phyloP scores from a whole-genome alignment of 1,140 invertebrate species.

The Dendrolimus punctatus region DNA sequence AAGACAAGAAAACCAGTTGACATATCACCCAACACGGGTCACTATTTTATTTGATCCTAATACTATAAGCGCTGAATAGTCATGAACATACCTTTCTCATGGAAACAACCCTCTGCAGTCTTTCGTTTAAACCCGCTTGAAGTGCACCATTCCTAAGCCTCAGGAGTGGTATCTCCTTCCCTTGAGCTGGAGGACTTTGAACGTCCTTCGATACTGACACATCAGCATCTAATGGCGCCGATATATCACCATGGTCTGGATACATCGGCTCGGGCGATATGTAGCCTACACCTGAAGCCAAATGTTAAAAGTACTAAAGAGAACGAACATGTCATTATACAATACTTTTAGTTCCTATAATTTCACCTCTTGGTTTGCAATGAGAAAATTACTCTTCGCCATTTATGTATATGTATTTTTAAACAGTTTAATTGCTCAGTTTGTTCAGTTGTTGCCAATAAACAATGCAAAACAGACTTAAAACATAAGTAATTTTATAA shows the following conservation, averaged over 20 bases:
- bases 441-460: no score
- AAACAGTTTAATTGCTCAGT: no score
- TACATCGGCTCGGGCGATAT: slow-evolving; percentile 80
- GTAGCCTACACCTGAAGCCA: slow-evolving; percentile 64
- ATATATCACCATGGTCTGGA: slow-evolving; percentile 62
- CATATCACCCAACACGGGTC: not conserved
- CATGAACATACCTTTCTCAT: slow-evolving; percentile 60
- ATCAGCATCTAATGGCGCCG: slow-evolving; percentile 63
- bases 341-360: no score
- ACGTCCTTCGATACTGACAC: slow-evolving; percentile 47
- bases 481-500: no score
- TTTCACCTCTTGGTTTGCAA: no score
- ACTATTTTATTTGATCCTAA: not conserved
- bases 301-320: not conserved
- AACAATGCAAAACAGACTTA: no score
- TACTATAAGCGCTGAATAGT: not conserved
- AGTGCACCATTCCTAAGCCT: slow-evolving; percentile 78
- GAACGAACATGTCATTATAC: no score
- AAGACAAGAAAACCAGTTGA: not conserved
- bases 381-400: no score
- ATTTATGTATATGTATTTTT: no score
- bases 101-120: slow-evolving; percentile 74
- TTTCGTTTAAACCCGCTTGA: slow-evolving; percentile 74
- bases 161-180: slow-evolving; percentile 63
- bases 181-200: slow-evolving; percentile 18